Percentiles rank a stretch among this genome's conserved stretches.
Evolutionary conservation across 1,140 invertebrate genomes (phyloP).

Genomic region (Euglossa dilemma): DNA sequence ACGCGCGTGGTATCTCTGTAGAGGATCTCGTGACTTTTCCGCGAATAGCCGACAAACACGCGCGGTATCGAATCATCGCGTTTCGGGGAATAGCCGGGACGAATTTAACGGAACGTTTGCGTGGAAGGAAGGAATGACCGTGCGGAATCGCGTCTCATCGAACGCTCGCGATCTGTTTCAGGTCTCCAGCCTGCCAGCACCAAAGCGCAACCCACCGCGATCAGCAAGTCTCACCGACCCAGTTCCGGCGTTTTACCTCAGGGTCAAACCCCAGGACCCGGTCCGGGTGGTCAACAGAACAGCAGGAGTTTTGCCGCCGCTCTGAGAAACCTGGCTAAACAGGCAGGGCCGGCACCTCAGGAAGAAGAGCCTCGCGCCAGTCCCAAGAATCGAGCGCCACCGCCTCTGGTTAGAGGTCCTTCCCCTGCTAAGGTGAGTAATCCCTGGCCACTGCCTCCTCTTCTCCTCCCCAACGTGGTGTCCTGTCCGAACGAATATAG

Average conservation of each 20-base stretch:
- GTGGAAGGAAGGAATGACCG: neutral
- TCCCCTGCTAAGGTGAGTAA: constrained; percentile 80
- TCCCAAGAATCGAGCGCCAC: constrained; percentile 80
- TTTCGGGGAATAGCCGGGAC: too few relatives aligned
- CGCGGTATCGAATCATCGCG: too few relatives aligned
- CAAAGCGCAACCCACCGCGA: constrained; percentile 77
- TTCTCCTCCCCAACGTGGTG: neutral
- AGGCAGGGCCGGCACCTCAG: constrained; percentile 85
- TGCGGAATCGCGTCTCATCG: neutral
- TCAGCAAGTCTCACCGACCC: constrained; percentile 79
- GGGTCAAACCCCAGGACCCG: constrained; percentile 82
- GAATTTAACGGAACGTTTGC: constrained; percentile 2
- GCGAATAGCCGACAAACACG: too few relatives aligned
- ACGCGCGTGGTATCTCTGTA: too few relatives aligned
- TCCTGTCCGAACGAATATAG: constrained; percentile 23
- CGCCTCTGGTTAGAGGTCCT: constrained; percentile 79
- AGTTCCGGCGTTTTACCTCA: constrained; percentile 80
- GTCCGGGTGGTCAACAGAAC: constrained; percentile 80
- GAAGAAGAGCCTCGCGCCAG: constrained; percentile 79
- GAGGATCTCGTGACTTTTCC: too few relatives aligned
- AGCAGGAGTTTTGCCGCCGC: constrained; percentile 88
- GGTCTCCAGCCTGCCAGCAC: constrained; percentile 79
- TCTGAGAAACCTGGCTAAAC: constrained; percentile 90
- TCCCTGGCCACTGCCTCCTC: constrained; percentile 21
- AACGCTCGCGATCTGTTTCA: constrained; percentile 62